phyloP scores from a whole-genome alignment of 1,140 invertebrate species.

The Aphelenchoides fujianensis region DNA sequence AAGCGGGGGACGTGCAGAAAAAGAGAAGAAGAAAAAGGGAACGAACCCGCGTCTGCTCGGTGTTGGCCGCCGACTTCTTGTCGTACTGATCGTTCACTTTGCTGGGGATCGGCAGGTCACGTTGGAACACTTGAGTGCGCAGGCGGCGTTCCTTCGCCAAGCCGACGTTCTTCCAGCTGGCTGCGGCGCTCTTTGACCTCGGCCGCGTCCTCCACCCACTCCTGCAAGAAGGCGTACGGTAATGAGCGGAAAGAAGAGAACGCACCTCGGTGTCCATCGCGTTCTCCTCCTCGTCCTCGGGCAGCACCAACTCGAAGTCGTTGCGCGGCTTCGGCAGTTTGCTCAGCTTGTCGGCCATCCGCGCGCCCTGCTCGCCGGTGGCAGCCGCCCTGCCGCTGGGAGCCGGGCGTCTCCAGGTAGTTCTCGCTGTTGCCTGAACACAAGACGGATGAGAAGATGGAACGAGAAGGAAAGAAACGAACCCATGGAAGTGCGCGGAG shows the following conservation, averaged over 20 bases:
- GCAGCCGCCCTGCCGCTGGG: constrained; percentile 62
- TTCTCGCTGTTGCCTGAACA: neutral
- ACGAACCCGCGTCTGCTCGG: constrained; percentile 76
- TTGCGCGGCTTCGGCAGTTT: constrained; percentile 84
- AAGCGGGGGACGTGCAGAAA: neutral
- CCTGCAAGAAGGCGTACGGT: constrained; percentile 30
- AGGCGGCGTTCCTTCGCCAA: constrained; percentile 63
- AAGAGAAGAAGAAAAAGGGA: neutral
- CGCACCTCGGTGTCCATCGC: constrained; percentile 35
- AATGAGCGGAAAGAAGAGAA: neutral
- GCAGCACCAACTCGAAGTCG: constrained; percentile 96
- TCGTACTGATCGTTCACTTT: constrained; percentile 67
- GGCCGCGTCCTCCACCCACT: constrained; percentile 58
- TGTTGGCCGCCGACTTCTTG: constrained; percentile 60
- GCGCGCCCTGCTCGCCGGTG: too few relatives aligned
- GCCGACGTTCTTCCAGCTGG: constrained; percentile 13
- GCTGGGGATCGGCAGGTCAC: constrained; percentile 78
- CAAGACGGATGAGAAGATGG: too few relatives aligned
- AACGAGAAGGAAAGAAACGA: too few relatives aligned
- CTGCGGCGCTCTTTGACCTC: constrained; percentile 45
- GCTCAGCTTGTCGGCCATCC: constrained; percentile 43
- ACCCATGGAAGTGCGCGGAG: constrained; percentile 60
- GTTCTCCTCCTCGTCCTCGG: constrained; percentile 73
- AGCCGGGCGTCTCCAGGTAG: constrained; percentile 6
- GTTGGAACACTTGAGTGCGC: constrained; percentile 82